A percentile compares a stretch with the other conserved stretches of the same genome.
Evolutionary conservation across 2,113 vertebrate genomes (phyloP).

Genomic region (Cricetomys ansorgei): DNA sequence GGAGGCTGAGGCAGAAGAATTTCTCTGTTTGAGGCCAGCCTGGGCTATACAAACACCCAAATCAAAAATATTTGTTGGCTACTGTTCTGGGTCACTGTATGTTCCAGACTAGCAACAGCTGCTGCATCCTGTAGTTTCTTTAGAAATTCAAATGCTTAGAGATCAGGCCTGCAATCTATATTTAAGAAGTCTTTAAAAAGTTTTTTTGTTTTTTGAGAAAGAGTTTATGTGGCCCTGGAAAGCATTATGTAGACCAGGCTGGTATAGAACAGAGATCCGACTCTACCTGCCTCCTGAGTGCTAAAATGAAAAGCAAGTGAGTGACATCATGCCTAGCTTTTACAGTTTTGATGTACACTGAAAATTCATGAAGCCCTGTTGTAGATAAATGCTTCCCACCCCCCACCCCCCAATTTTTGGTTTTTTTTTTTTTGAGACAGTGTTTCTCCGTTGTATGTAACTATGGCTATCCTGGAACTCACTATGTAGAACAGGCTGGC

Average conservation of each 20-base stretch:
- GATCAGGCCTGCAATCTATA: background rate
- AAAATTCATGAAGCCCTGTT: conserved; percentile 46
- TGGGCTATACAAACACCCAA: background rate
- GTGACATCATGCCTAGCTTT: background rate
- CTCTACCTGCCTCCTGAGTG: background rate
- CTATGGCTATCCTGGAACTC: background rate
- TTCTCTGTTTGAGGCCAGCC: background rate
- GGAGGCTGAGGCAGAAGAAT: background rate
- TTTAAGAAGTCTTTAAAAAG: background rate
- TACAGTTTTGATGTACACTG: background rate
- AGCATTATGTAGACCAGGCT: background rate
- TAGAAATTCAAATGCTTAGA: background rate
- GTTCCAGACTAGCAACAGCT: background rate
- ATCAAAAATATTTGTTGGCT: background rate
- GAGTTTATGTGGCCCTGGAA: background rate
- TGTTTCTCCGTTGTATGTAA: background rate
- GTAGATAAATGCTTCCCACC: background rate
- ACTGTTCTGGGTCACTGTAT: background rate
- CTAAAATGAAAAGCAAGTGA: background rate
- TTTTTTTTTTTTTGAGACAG: background rate
- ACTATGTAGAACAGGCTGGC: background rate
- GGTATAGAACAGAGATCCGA: background rate
- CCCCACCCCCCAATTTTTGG: background rate
- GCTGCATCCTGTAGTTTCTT: background rate
- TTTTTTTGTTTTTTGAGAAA: background rate